A percentile compares a stretch with the other conserved stretches of the same genome.
Evolutionary conservation across 2,888 invertebrate genomes (phyloP).

Genomic region (Philhelius pedissequus): DNA sequence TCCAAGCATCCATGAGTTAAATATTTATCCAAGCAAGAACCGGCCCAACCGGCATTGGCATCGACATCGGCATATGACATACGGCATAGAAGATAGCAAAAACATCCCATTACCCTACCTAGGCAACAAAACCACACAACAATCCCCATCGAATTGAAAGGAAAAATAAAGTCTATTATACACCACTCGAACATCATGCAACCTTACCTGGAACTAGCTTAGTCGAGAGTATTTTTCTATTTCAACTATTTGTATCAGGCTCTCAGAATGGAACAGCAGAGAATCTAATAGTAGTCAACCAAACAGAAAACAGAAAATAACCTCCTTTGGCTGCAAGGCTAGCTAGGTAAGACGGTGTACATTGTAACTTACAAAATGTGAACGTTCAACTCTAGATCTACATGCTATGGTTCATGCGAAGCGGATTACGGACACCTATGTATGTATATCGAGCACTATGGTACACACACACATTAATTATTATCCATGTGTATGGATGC

Average conservation of each 20-base stretch:
- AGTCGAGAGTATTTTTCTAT: slow-evolving; percentile 74
- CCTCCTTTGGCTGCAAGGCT: slow-evolving; percentile 1
- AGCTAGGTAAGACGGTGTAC: slow-evolving; percentile 22
- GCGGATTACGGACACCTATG: not conserved
- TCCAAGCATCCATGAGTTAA: slow-evolving; percentile 62
- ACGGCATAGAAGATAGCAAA: slow-evolving; percentile 27
- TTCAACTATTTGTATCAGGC: slow-evolving; percentile 78
- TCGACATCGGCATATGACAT: not conserved
- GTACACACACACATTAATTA: not conserved
- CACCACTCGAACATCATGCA: not conserved
- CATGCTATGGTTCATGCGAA: not conserved
- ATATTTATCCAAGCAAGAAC: slow-evolving; percentile 59
- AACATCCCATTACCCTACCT: slow-evolving; percentile 10
- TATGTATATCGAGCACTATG: not conserved
- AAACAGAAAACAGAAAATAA: slow-evolving; percentile 6
- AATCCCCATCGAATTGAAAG: slow-evolving; percentile 6
- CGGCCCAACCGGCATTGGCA: slow-evolving; percentile 55
- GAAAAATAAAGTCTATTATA: not conserved
- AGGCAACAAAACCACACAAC: not conserved
- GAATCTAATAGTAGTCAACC: not conserved
- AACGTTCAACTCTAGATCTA: slow-evolving; percentile 26
- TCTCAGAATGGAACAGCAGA: slow-evolving; percentile 72
- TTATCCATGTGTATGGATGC: slow-evolving; percentile 18
- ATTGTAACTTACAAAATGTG: slow-evolving; percentile 36
- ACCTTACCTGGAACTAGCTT: not conserved